Evolutionary conservation across 2,888 invertebrate species (phyloP), one percentile per base, ranked within the genome.

Genomic region (Heteromyza rotundicornis): DNA sequence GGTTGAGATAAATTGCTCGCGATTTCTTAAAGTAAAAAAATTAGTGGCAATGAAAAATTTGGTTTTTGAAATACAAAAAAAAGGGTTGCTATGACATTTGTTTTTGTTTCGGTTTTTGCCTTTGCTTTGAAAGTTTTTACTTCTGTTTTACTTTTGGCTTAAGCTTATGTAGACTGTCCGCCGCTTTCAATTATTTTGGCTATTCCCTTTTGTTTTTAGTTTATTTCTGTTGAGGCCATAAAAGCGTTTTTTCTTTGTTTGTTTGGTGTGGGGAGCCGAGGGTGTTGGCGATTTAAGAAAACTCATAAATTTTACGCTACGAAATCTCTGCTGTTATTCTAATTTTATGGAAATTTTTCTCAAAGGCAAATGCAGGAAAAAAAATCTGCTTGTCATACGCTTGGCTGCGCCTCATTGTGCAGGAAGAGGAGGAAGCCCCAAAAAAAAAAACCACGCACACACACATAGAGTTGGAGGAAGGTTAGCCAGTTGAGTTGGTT

Each of bases 401-500:
- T 76, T 72, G 73, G 74, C 76, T 74, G 76, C 74, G 74, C 75
- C 75, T 76, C 75, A 76, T 74, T 74, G 76, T 75, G 76, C 68
- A 69, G 64, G 19, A 17, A 19, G 47, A 20, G 32, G 32, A 8
- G 32, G n/a, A n/a, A n/a, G n/a, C n/a, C n/a, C n/a, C n/a, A n/a
- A n/a, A n/a, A n/a, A n/a, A n/a, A n/a, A n/a, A n/a, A n/a, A n/a
- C n/a, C n/a, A n/a, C 27, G 27, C 27, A n/a, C n/a, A n/a, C n/a
- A n/a, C n/a, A n/a, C n/a, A n/a, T n/a, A n/a, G n/a, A n/a, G n/a
- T n/a, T n/a, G n/a, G n/a, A n/a, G 27, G 10, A 10, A 27, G 27
- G 27, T 5, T 27, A 27, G 27, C 27, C 27, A 5, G 27, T 27
- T 27, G 27, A 10, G 40, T 40, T 7, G 40, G 8, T 40, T 40